Evolutionary conservation across 2,797 vertebrate species (phyloP).

Genomic region (Pangasius mekongensis): DNA sequence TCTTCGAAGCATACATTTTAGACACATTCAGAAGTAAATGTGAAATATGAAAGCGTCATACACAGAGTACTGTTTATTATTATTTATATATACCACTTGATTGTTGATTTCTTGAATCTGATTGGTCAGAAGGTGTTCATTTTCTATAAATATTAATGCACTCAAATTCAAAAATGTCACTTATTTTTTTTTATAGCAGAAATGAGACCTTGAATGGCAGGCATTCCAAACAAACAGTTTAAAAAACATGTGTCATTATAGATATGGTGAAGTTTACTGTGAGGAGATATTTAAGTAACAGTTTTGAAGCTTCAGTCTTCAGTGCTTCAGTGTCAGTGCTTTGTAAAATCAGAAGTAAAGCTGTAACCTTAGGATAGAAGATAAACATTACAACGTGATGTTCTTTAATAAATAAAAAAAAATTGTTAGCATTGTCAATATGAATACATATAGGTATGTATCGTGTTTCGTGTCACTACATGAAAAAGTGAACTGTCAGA

Average conservation of each 20-base stretch:
- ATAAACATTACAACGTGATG: neutral
- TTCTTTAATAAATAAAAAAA: neutral
- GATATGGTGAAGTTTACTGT: neutral
- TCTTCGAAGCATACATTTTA: neutral
- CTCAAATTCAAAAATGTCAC: neutral
- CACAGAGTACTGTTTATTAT: neutral
- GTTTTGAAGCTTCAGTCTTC: neutral
- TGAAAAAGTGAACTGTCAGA: neutral
- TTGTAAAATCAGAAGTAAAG: neutral
- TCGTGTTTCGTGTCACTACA: neutral
- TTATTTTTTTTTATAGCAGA: neutral
- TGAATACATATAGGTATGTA: neutral
- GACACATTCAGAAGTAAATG: slow-evolving; percentile 28
- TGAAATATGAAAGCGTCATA: slow-evolving; percentile 13
- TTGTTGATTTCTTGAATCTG: neutral
- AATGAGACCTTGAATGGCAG: neutral
- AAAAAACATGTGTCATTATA: neutral
- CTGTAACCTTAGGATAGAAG: neutral
- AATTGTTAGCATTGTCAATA: neutral
- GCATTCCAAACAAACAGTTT: neutral
- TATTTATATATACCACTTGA: neutral
- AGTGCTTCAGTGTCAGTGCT: neutral
- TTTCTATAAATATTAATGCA: neutral
- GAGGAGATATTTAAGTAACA: neutral
- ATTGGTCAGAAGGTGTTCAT: neutral